These are phyloP conservation scores for Porites lutea DNA, from an alignment of 64 coral and sea anemone genomes.

Conservation along the genomic window DNA sequence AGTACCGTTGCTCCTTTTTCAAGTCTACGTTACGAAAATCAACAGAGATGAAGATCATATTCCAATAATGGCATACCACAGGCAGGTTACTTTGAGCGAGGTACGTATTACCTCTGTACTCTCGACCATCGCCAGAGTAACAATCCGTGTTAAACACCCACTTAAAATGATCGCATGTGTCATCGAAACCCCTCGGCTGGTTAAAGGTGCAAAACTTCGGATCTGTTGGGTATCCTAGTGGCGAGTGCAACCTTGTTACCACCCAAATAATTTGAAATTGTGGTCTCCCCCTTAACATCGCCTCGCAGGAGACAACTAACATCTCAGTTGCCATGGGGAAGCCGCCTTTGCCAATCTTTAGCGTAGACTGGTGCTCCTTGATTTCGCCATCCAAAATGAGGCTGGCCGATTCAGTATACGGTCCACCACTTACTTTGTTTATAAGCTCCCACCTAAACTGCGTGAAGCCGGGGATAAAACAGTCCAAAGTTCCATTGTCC, in stretches of 20 bases:
- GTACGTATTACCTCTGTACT: slow-evolving; percentile 65
- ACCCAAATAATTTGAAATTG: slow-evolving; percentile 85
- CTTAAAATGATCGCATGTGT: slow-evolving; percentile 63
- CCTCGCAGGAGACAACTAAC: slow-evolving; percentile 82
- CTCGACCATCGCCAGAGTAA: slow-evolving; percentile 72
- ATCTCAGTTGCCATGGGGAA: slow-evolving; percentile 75
- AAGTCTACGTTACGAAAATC: slow-evolving; percentile 20
- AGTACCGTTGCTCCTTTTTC: slow-evolving; percentile 67
- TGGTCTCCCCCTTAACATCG: slow-evolving; percentile 38
- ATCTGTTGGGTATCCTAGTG: slow-evolving; percentile 89
- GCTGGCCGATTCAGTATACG: slow-evolving; percentile 48
- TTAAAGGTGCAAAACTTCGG: slow-evolving; percentile 75
- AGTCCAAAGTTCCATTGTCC: slow-evolving; percentile 91
- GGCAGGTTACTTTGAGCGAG: slow-evolving; percentile 39
- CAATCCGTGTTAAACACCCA: slow-evolving; percentile 89
- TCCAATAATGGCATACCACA: slow-evolving; percentile 55
- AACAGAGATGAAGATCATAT: not conserved
- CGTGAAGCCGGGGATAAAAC: slow-evolving; percentile 78
- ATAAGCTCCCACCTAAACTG: slow-evolving; percentile 73
- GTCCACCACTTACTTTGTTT: slow-evolving; percentile 56
- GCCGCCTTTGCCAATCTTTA: slow-evolving; percentile 74
- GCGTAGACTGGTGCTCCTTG: slow-evolving; percentile 45
- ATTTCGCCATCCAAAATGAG: slow-evolving; percentile 27
- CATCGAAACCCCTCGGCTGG: not conserved
- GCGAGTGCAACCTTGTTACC: slow-evolving; percentile 83